phyloP scores from a whole-genome alignment of 2,113 vertebrate genomes.

The Phaetusa simplex region DNA sequence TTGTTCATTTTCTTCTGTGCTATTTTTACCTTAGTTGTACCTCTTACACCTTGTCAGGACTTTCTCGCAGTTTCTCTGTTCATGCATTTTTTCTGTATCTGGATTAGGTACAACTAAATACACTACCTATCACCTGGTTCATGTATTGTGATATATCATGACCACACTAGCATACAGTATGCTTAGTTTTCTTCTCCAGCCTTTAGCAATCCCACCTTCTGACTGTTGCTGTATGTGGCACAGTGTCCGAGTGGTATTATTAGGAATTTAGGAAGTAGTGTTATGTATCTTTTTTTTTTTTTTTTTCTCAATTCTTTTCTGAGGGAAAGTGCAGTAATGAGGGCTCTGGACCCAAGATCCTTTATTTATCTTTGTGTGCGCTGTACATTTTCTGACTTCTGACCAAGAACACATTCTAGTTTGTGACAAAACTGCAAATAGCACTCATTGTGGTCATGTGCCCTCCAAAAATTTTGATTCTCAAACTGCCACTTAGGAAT shows the following conservation, averaged over 20 bases:
- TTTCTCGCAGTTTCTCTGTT: neutral
- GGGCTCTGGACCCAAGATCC: neutral
- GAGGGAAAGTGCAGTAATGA: neutral
- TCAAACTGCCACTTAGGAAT: neutral
- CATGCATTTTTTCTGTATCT: neutral
- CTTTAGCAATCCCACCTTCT: neutral
- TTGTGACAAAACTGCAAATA: neutral
- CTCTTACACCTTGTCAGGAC: neutral
- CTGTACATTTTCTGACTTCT: neutral
- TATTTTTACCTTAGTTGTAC: neutral
- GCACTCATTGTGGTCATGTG: neutral
- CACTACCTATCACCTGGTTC: neutral
- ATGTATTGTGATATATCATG: neutral
- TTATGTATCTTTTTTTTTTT: no score
- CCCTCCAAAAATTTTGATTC: neutral
- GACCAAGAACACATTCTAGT: neutral
- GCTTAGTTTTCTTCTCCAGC: neutral
- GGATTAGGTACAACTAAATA: neutral
- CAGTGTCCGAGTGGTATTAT: neutral
- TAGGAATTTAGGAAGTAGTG: neutral
- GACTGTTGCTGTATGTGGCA: neutral
- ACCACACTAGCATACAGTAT: neutral
- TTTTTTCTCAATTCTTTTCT: neutral
- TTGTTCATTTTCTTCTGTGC: neutral
- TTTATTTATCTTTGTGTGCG: neutral